These are phyloP conservation scores for Netelia fuscicornis DNA, from an alignment of 2,888 invertebrate genomes.

Conservation along the genomic window DNA sequence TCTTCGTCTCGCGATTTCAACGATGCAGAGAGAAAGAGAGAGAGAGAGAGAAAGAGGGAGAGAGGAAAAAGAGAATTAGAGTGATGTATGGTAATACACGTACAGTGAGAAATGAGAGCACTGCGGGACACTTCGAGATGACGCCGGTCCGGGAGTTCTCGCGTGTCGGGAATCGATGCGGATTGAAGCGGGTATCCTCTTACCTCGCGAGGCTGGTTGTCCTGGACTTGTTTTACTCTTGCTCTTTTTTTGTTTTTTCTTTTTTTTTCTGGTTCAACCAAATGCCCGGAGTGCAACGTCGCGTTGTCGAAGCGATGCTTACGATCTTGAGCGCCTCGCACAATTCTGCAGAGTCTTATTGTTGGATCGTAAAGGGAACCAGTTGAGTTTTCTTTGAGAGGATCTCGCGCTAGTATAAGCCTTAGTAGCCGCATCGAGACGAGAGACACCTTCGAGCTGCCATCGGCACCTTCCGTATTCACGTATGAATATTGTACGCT, in stretches of 20 bases:
- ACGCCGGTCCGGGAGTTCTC: slow-evolving; percentile 55
- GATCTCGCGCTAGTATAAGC: slow-evolving; percentile 74
- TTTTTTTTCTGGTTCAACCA: slow-evolving; percentile 22
- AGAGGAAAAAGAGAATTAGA: not conserved
- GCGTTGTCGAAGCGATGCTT: slow-evolving; percentile 46
- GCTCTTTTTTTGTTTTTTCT: slow-evolving; percentile 19
- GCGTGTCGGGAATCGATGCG: slow-evolving; percentile 60
- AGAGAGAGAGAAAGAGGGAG: not conserved
- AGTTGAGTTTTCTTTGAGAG: slow-evolving; percentile 67
- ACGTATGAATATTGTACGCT: not conserved
- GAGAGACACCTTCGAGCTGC: slow-evolving; percentile 21
- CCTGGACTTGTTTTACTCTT: not conserved
- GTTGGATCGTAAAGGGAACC: slow-evolving; percentile 75
- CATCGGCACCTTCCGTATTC: slow-evolving; percentile 12
- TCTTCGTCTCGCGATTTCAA: slow-evolving; percentile 6
- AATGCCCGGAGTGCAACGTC: slow-evolving; percentile 43
- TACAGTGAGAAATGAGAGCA: slow-evolving; percentile 7
- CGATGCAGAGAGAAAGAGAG: not conserved
- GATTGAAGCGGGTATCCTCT: slow-evolving; percentile 53
- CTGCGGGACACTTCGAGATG: slow-evolving; percentile 30
- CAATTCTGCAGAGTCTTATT: slow-evolving; percentile 62
- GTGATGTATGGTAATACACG: not conserved
- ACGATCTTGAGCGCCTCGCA: slow-evolving; percentile 47
- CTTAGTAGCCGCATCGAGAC: slow-evolving; percentile 39
- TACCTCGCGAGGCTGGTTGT: slow-evolving; percentile 19